These are phyloP conservation scores for Drosophila pseudotalamancana DNA, from an alignment of 2,888 invertebrate species.

Conservation along the genomic window DNA sequence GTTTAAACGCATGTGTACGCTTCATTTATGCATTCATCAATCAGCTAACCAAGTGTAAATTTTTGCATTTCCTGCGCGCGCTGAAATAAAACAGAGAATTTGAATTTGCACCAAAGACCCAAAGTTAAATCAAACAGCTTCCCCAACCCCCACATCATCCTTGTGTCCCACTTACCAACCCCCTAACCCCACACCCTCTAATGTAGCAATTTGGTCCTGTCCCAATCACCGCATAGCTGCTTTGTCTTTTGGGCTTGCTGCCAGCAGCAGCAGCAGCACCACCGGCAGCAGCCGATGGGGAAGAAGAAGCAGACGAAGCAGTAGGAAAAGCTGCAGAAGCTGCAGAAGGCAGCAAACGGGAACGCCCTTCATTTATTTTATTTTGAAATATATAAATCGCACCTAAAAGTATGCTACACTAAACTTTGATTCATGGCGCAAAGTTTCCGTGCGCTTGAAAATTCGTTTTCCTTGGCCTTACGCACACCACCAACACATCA, in stretches of 20 bases:
- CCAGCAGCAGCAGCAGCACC: conserved; percentile 5
- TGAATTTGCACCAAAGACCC: conserved; percentile 64
- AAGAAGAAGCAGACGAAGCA: no score
- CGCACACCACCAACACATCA: conserved; percentile 41
- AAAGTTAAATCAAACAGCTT: conserved; percentile 59
- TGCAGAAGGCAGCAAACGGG: conserved; percentile 25
- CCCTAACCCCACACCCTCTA: not conserved
- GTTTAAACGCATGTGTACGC: conserved; percentile 75
- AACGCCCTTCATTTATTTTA: conserved; percentile 81
- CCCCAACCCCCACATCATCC: no score
- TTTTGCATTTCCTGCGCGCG: conserved; percentile 77
- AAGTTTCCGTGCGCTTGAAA: conserved; percentile 76
- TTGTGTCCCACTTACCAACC: no score
- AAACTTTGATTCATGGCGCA: conserved; percentile 80
- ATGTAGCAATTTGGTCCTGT: conserved; percentile 12
- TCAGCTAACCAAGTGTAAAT: conserved; percentile 83
- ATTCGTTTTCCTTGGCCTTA: conserved; percentile 74
- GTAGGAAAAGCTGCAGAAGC: no score
- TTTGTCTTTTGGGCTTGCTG: conserved; percentile 66
- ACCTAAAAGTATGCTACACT: conserved; percentile 80
- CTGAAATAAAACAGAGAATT: conserved; percentile 78
- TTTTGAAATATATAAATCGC: conserved; percentile 81
- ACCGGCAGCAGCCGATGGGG: not conserved
- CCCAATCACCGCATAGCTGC: conserved; percentile 49
- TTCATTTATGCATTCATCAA: conserved; percentile 83